These are phyloP conservation scores for Cyprinella venusta DNA, from an alignment of 2,797 vertebrate species.

Conservation along the genomic window DNA sequence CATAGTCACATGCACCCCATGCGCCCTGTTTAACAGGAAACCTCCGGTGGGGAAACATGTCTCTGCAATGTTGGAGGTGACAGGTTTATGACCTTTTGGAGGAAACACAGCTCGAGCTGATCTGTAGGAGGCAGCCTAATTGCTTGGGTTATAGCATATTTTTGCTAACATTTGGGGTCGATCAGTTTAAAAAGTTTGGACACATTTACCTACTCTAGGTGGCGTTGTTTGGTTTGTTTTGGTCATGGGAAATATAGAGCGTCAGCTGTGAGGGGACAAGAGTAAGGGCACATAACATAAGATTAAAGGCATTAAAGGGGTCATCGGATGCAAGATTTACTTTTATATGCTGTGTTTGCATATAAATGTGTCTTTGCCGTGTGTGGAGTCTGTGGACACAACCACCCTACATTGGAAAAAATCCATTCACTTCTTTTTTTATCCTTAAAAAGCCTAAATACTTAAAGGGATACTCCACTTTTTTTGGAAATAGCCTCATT, in stretches of 20 bases:
- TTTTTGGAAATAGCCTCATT: too few species aligned
- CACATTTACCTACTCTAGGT: neutral
- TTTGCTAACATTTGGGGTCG: slow-evolving; percentile 25
- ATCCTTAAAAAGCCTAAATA: too few species aligned
- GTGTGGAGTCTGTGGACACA: too few species aligned
- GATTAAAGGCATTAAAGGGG: slow-evolving; percentile 52
- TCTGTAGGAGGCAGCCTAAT: slow-evolving; percentile 14
- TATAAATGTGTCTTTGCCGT: too few species aligned
- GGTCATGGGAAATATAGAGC: slow-evolving; percentile 22
- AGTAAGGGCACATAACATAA: neutral
- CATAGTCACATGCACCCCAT: slow-evolving; percentile 54
- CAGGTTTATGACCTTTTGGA: slow-evolving; percentile 61
- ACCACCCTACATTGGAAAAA: too few species aligned
- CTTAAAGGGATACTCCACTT: too few species aligned
- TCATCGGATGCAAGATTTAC: too few species aligned
- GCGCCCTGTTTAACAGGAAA: slow-evolving; percentile 66
- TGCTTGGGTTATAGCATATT: slow-evolving; percentile 51
- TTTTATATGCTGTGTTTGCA: too few species aligned
- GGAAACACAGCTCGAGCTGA: slow-evolving; percentile 10
- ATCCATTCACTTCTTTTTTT: too few species aligned
- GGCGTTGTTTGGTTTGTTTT: slow-evolving; percentile 37
- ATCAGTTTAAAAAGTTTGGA: slow-evolving; percentile 45
- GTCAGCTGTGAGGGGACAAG: slow-evolving; percentile 51
- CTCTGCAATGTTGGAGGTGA: slow-evolving; percentile 59
- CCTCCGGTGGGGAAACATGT: slow-evolving; percentile 47